Evolutionary conservation across 2,113 vertebrate species (phyloP).

Genomic region (Mormyrus lacerda): DNA sequence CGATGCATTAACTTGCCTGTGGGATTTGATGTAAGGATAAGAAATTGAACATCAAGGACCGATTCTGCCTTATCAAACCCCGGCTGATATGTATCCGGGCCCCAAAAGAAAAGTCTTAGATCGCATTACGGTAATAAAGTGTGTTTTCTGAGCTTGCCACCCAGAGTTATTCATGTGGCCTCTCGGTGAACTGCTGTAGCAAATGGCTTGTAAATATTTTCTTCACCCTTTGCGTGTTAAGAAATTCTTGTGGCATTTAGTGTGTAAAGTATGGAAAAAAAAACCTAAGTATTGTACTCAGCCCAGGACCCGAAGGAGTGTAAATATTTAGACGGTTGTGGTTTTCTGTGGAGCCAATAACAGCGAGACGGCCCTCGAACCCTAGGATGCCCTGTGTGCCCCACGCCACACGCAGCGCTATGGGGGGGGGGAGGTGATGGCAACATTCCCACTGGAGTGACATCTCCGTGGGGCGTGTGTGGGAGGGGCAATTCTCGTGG

Average conservation of each 20-base stretch:
- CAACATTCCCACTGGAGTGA: not conserved
- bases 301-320: slow-evolving; percentile 41
- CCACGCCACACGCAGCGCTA: not conserved
- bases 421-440: not conserved
- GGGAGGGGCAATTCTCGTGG: slow-evolving; percentile 49
- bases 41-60: slow-evolving; percentile 14
- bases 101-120: not conserved
- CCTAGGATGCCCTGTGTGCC: slow-evolving; percentile 28
- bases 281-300: slow-evolving; percentile 39
- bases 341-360: slow-evolving; percentile 34
- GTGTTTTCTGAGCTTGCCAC: not conserved
- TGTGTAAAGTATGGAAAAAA: slow-evolving; percentile 35
- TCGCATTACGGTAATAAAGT: not conserved
- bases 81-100: not conserved
- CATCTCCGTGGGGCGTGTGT: not conserved
- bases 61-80: not conserved
- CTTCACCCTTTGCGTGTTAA: slow-evolving; percentile 17
- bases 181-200: not conserved
- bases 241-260: slow-evolving; percentile 31
- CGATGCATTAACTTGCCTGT: not conserved
- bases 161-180: not conserved
- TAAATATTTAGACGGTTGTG: slow-evolving; percentile 59
- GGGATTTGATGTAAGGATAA: slow-evolving; percentile 14
- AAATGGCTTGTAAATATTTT: slow-evolving; percentile 23
- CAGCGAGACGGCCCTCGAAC: slow-evolving; percentile 48